Conservation (phyloP, 2,113 vertebrate genomes). For the Rhipidura dahli region DNA sequence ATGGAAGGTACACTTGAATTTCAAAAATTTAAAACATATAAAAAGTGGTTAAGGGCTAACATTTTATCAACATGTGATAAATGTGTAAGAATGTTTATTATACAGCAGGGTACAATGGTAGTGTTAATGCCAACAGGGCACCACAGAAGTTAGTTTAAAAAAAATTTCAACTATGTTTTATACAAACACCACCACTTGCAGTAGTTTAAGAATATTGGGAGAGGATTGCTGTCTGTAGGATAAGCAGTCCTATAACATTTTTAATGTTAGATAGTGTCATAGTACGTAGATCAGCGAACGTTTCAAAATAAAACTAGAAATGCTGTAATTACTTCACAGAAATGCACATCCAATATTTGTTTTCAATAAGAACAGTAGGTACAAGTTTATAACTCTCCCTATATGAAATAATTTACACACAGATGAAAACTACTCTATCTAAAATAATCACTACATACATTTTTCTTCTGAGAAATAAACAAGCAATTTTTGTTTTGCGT, state of each 20-base stretch:
- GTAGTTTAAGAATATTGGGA: conserved; percentile 73
- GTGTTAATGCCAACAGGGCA: conserved; percentile 81
- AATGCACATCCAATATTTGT: conserved; percentile 81
- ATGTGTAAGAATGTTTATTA: conserved; percentile 84
- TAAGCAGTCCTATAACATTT: conserved; percentile 67
- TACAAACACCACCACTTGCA: conserved; percentile 85
- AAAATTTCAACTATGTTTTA: conserved; percentile 86
- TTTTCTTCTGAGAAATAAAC: conserved; percentile 82
- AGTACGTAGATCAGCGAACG: conserved; percentile 79
- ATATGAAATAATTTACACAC: conserved; percentile 90
- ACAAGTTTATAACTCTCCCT: conserved; percentile 79
- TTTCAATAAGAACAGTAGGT: conserved; percentile 80
- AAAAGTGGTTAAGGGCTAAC: conserved; percentile 88
- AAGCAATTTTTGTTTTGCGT: conserved; percentile 78
- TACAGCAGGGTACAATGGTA: conserved; percentile 84
- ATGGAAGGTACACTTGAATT: conserved; percentile 91
- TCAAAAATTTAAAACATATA: conserved; percentile 93
- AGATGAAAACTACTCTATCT: conserved; percentile 82
- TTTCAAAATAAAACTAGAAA: conserved; percentile 86
- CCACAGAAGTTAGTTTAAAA: conserved; percentile 83
- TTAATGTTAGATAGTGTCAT: conserved; percentile 78
- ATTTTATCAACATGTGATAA: conserved; percentile 88
- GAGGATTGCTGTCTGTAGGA: conserved; percentile 61
- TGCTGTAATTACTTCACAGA: conserved; percentile 80
- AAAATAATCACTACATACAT: conserved; percentile 93